A percentile compares a stretch with the other conserved stretches of the same genome.
Evolutionary conservation across 2,797 vertebrate genomes (phyloP).

Genomic region (Chaenodraco wilsoni): DNA sequence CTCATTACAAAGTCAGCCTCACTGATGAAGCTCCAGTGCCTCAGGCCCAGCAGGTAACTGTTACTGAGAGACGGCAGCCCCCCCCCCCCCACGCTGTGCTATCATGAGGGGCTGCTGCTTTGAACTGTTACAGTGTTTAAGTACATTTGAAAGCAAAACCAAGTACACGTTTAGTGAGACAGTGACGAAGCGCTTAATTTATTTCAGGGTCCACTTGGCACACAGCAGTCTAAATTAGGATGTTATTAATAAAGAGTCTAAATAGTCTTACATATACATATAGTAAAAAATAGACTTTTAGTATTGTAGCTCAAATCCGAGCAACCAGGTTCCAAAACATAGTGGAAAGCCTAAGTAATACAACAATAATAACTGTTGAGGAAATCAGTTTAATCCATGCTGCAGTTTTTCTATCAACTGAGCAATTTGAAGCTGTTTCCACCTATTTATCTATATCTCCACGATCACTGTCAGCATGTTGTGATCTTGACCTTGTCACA

Average conservation of each 20-base stretch:
- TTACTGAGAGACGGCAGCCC: background rate
- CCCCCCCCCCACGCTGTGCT: background rate
- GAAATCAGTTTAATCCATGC: no score
- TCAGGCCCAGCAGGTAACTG: conserved; percentile 14
- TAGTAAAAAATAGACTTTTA: no score
- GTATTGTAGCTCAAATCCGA: background rate
- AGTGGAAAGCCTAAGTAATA: background rate
- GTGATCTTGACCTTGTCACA: background rate
- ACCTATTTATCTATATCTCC: conserved; percentile 22
- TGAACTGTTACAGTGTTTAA: conserved; percentile 25
- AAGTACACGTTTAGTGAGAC: background rate
- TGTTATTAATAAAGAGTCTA: background rate
- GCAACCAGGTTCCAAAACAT: background rate
- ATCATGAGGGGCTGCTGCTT: background rate
- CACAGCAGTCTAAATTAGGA: background rate
- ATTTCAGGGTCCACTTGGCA: conserved; percentile 7
- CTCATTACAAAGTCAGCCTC: conserved; percentile 27
- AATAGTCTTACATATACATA: no score
- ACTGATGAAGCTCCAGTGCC: conserved; percentile 17
- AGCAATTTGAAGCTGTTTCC: conserved; percentile 1
- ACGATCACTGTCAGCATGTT: conserved; percentile 17
- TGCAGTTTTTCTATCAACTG: conserved; percentile 10
- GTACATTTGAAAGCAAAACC: conserved; percentile 13
- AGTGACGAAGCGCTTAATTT: background rate
- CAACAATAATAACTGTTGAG: background rate